Evolutionary conservation across 2,888 invertebrate species (phyloP).

Genomic region (Sepioteuthis lessoniana): DNA sequence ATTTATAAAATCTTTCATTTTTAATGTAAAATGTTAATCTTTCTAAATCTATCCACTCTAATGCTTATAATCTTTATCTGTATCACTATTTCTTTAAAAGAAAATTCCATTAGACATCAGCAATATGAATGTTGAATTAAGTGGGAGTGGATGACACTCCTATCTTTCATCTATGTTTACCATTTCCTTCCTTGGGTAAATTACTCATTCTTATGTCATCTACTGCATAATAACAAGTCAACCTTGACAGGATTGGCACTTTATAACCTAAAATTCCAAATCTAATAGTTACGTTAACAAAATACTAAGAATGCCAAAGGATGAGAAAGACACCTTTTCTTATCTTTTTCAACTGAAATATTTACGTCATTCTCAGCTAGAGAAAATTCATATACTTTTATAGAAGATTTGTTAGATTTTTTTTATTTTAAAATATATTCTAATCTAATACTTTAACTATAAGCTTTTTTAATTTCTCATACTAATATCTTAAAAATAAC

Average conservation of each 20-base stretch:
- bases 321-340: not conserved
- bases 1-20: not conserved
- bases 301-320: not conserved
- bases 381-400: not conserved
- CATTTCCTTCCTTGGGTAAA: not conserved
- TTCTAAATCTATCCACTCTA: not conserved
- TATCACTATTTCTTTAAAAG: not conserved
- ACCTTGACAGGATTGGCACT: conserved; percentile 33
- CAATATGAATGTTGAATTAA: not conserved
- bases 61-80: not conserved
- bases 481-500: not conserved
- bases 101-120: not conserved
- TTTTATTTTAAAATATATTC: not conserved
- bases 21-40: not conserved
- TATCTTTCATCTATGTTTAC: not conserved
- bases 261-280: not conserved
- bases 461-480: not conserved
- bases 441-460: not conserved
- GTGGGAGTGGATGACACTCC: not conserved
- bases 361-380: not conserved
- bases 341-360: not conserved
- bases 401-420: not conserved
- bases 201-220: not conserved
- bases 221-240: conserved; percentile 20
- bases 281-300: not conserved